Conservation (phyloP, 2,888 invertebrate species). For the Rhamnusium bicolor region DNA sequence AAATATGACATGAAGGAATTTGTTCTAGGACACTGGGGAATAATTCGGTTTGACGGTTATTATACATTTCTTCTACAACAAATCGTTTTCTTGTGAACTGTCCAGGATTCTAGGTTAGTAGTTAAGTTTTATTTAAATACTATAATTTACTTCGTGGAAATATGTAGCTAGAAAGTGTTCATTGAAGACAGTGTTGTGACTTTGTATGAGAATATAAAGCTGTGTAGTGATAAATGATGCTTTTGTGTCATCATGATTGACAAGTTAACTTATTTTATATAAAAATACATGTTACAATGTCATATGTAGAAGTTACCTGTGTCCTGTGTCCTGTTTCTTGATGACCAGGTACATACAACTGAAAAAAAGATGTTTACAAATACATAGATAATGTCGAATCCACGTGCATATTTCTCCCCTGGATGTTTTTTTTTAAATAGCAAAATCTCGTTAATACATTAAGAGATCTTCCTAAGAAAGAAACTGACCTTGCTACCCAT, state of each 20-base stretch:
- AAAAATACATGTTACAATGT: background rate
- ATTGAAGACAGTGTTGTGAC: background rate
- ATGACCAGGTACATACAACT: too few relatives aligned
- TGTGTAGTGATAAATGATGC: background rate
- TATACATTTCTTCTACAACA: background rate
- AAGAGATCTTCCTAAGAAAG: too few relatives aligned
- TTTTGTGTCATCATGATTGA: background rate
- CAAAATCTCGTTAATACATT: too few relatives aligned
- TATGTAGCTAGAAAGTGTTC: background rate
- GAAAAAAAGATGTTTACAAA: too few relatives aligned
- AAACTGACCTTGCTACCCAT: too few relatives aligned
- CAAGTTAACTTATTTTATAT: background rate
- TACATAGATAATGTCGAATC: too few relatives aligned
- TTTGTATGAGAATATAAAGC: background rate
- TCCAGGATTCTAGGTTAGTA: background rate
- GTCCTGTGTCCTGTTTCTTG: too few relatives aligned
- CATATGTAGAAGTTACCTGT: too few relatives aligned
- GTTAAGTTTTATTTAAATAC: background rate
- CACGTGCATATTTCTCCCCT: too few relatives aligned
- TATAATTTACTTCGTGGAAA: background rate
- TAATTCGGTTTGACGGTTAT: slow-evolving; percentile 10
- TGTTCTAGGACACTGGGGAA: slow-evolving; percentile 16
- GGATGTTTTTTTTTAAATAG: too few relatives aligned
- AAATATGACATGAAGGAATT: slow-evolving; percentile 13
- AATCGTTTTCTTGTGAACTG: background rate